Evolutionary conservation across 2,888 invertebrate genomes (phyloP).

Genomic region (Drosophila trichaetosa): DNA sequence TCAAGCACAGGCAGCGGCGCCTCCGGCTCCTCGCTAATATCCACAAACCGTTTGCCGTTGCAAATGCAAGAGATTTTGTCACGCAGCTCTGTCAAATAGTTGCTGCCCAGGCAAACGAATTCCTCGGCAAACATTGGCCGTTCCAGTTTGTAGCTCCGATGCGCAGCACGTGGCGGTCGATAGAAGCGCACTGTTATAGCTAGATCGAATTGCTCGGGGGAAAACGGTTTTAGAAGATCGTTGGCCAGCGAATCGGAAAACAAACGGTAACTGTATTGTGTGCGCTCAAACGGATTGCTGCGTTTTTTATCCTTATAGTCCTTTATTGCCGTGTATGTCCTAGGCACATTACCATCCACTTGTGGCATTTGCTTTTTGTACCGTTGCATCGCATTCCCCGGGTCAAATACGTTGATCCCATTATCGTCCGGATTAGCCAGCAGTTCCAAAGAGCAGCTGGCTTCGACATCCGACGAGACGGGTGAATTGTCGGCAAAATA

Average conservation of each 20-base stretch:
- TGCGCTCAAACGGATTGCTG: conserved; percentile 71
- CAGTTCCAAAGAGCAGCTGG: conserved; percentile 53
- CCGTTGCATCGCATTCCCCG: conserved; percentile 42
- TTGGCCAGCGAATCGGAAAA: conserved; percentile 19
- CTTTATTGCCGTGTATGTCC: conserved; percentile 39
- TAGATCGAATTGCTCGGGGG: conserved; percentile 69
- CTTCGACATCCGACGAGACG: conserved; percentile 20
- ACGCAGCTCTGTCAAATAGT: conserved; percentile 89
- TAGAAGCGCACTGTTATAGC: conserved; percentile 86
- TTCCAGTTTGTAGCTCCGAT: conserved; percentile 66
- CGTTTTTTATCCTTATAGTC: conserved; percentile 45
- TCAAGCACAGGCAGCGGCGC: conserved; percentile 59
- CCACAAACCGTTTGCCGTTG: conserved; percentile 88
- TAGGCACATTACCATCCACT: conserved; percentile 34
- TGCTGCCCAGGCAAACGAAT: conserved; percentile 88
- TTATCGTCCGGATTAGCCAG: conserved; percentile 53
- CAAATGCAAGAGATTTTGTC: conserved; percentile 91
- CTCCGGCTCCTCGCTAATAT: conserved; percentile 86
- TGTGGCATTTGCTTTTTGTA: conserved; percentile 15
- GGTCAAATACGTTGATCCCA: conserved; percentile 31
- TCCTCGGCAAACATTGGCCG: conserved; percentile 86
- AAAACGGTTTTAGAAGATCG: background rate
- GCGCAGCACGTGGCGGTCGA: conserved; percentile 85
- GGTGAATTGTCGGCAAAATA: conserved; percentile 49
- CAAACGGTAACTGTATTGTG: conserved; percentile 57